Evolutionary conservation across 2,888 invertebrate genomes (phyloP).

Genomic region (Lobophora halterata): DNA sequence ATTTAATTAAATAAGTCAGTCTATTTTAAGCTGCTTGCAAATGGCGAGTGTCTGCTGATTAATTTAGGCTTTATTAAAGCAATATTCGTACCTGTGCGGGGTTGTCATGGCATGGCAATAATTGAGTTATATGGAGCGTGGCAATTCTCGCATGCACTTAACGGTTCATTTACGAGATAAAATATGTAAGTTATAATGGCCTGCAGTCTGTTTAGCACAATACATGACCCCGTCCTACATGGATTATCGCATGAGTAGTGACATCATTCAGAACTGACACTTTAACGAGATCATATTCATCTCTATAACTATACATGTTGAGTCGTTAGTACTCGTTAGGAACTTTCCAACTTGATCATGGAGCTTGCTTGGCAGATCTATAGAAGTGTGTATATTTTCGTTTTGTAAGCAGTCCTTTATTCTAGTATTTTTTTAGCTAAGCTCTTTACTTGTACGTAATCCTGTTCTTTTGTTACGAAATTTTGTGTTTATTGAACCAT

Average conservation of each 20-base stretch:
- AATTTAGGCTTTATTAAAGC: constrained; percentile 16
- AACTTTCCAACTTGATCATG: too few relatives aligned
- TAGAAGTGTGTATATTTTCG: too few relatives aligned
- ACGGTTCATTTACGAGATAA: constrained; percentile 57
- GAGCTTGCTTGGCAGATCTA: too few relatives aligned
- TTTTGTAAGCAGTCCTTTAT: too few relatives aligned
- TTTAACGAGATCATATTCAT: constrained; percentile 19
- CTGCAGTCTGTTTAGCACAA: constrained; percentile 56
- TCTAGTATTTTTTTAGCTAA: too few relatives aligned
- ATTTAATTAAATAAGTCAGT: constrained; percentile 4
- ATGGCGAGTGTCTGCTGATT: not conserved
- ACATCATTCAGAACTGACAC: constrained; percentile 20
- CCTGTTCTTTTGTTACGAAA: constrained; percentile 7
- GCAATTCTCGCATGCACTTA: constrained; percentile 73
- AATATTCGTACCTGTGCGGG: constrained; percentile 36
- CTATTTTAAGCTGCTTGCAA: not conserved
- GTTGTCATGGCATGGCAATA: constrained; percentile 59
- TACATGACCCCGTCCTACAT: constrained; percentile 43
- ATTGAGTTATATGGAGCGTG: constrained; percentile 71
- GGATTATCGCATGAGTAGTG: constrained; percentile 35
- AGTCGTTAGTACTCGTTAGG: too few relatives aligned
- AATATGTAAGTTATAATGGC: constrained; percentile 52
- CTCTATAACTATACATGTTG: too few relatives aligned
- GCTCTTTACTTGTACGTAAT: too few relatives aligned
- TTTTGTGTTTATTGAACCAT: constrained; percentile 5